Evolutionary conservation across 23 tunicate species (phyloP).

Genomic region (Oikopleura dioica): DNA sequence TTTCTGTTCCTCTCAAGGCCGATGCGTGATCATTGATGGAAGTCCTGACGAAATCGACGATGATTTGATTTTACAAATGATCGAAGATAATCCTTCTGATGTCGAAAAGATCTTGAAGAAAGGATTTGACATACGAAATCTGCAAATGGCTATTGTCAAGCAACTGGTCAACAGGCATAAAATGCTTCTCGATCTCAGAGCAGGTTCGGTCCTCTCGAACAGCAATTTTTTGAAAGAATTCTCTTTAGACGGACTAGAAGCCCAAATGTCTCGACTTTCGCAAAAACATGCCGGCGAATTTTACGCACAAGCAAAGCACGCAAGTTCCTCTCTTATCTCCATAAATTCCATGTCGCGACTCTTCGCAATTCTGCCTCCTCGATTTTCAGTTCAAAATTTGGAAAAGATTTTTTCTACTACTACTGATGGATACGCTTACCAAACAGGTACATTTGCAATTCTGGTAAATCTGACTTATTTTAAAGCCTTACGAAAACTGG

Average conservation of each 20-base stretch:
- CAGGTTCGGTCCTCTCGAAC: background rate
- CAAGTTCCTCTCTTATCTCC: background rate
- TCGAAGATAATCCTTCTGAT: background rate
- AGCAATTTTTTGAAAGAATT: too few relatives aligned
- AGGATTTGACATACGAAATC: background rate
- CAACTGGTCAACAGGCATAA: background rate
- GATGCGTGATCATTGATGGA: background rate
- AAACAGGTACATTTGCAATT: background rate
- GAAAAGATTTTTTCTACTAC: background rate
- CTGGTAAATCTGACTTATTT: background rate
- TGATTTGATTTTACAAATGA: background rate
- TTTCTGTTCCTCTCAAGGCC: too few relatives aligned
- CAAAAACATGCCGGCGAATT: background rate
- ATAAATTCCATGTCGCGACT: background rate
- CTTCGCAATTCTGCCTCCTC: background rate
- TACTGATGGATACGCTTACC: background rate
- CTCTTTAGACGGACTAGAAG: background rate
- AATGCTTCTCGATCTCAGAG: background rate
- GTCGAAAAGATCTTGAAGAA: background rate
- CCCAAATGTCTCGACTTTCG: background rate
- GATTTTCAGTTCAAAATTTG: background rate
- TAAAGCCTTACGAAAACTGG: background rate
- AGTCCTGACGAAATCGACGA: background rate
- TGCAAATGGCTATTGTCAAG: background rate
- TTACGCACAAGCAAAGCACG: background rate